Evolutionary conservation across 1,140 invertebrate species (phyloP).

Genomic region (Halesus radiatus): DNA sequence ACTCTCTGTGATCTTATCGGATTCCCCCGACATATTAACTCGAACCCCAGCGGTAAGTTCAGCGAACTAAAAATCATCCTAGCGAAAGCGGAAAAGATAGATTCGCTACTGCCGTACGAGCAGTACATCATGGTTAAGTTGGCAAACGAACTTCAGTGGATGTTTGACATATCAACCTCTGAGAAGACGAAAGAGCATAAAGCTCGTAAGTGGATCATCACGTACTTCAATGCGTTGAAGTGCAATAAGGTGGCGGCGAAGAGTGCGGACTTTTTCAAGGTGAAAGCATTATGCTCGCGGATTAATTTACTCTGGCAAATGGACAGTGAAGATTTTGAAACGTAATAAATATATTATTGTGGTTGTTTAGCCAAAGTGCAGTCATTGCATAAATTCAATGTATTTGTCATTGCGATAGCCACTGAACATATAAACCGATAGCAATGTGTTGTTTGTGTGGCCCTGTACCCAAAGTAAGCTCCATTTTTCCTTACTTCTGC

Average conservation of each 20-base stretch:
- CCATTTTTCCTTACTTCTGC: too few species aligned
- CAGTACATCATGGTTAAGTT: slow-evolving; percentile 38
- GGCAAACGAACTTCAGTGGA: slow-evolving; percentile 10
- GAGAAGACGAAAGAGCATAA: slow-evolving; percentile 19
- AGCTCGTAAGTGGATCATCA: slow-evolving; percentile 18
- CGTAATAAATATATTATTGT: slow-evolving; percentile 46
- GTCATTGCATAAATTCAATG: too few species aligned
- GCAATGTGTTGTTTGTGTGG: not conserved
- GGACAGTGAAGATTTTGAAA: slow-evolving; percentile 25
- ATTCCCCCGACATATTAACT: not conserved
- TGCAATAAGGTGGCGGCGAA: not conserved
- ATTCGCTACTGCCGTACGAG: slow-evolving; percentile 7
- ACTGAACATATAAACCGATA: not conserved
- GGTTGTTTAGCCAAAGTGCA: too few species aligned
- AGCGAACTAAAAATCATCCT: slow-evolving; percentile 26
- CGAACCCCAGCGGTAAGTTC: not conserved
- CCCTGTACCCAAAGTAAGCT: too few species aligned
- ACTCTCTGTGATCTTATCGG: slow-evolving; percentile 30
- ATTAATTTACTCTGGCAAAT: slow-evolving; percentile 31
- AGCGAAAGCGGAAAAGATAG: not conserved
- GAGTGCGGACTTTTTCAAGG: slow-evolving; percentile 22
- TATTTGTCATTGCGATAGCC: too few species aligned
- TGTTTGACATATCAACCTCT: not conserved
- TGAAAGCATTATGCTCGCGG: slow-evolving; percentile 20
- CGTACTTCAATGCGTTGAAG: slow-evolving; percentile 24